Base-by-base conservation (phyloP, 2,797 vertebrate species). In the Scomberomorus guttatus region DNA sequence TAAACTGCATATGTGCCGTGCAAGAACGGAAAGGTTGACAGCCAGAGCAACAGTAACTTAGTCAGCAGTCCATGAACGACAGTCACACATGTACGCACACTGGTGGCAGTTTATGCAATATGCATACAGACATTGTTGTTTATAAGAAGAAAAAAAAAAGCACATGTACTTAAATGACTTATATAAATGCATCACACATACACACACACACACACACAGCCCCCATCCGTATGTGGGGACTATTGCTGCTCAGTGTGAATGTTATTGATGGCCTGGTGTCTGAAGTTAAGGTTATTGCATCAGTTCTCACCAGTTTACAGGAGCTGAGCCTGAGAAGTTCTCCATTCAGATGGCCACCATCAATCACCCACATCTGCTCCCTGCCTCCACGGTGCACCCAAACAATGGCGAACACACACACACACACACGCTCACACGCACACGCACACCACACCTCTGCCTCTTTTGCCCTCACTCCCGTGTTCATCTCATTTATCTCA, bases 281-380 rank as follows among this genome's bases (percentile, higher is more conserved):
- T 82, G 61, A 82, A 87, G 88, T 93, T 95, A 91, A 94, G 92
- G 92, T 93, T 94, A 93, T 93, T 94, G 91, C 92, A 92, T 93
- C 91, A 87, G 74, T 91, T 93, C 87, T 84, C 86, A 64, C 81
- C 82, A 82, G 74, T 91, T 93, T 94, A 92, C 90, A 89, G 88
- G 70, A 91, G 86, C 91, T 67, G 70, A 89, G 86, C 75, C 80
- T 22, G 77, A 89, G 87, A 91, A 84, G 82, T 91, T 93, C 87
- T 87, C 63, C 82, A 60, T 79, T 87, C 81, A 84, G 90, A 93
- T 81, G 66, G 81, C 83, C 57, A 61, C 84, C 90, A 94, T 95
- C 94, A 92, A 94, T 95, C 94, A 94, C 81, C 76, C 59, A 60
- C 82, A 81, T 88, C 88, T 83, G 87, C 75, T 81, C 62, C 70